These are phyloP conservation scores for Psophia crepitans DNA, from an alignment of 2,113 vertebrate species.

Conservation along the genomic window DNA sequence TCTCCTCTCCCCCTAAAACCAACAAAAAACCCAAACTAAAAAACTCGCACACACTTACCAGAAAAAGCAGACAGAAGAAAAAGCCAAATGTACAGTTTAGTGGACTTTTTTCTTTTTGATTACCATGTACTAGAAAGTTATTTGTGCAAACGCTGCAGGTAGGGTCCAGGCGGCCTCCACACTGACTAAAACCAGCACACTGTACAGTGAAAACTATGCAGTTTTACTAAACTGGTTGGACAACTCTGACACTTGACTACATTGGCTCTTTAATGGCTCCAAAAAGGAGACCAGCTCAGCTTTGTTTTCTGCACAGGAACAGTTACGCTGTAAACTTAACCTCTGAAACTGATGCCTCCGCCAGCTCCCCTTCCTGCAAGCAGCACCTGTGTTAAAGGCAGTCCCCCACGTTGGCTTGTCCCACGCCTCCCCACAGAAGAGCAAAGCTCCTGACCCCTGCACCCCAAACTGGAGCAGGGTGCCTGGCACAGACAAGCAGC, in stretches of 20 bases:
- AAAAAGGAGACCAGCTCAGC: neutral
- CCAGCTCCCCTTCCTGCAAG: neutral
- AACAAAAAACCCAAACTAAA: neutral
- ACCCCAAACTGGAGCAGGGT: neutral
- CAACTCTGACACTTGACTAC: constrained; percentile 39
- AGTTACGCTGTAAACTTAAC: neutral
- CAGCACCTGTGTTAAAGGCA: neutral
- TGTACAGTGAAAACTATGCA: neutral
- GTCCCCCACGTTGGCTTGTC: neutral
- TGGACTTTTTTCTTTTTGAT: neutral
- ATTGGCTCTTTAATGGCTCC: neutral
- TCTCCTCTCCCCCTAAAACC: neutral
- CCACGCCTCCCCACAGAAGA: neutral
- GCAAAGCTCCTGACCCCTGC: neutral
- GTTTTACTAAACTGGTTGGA: constrained; percentile 47
- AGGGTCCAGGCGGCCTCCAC: neutral
- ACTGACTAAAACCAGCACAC: neutral
- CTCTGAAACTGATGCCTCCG: neutral
- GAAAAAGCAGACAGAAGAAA: neutral
- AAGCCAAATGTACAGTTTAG: neutral
- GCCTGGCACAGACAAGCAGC: neutral
- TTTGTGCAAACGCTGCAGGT: neutral
- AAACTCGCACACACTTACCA: neutral
- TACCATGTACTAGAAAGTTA: neutral
- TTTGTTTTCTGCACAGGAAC: constrained; percentile 2